These are phyloP conservation scores for Neolamprologus fasciatus DNA, from an alignment of 2,113 vertebrate genomes.

Conservation along the genomic window DNA sequence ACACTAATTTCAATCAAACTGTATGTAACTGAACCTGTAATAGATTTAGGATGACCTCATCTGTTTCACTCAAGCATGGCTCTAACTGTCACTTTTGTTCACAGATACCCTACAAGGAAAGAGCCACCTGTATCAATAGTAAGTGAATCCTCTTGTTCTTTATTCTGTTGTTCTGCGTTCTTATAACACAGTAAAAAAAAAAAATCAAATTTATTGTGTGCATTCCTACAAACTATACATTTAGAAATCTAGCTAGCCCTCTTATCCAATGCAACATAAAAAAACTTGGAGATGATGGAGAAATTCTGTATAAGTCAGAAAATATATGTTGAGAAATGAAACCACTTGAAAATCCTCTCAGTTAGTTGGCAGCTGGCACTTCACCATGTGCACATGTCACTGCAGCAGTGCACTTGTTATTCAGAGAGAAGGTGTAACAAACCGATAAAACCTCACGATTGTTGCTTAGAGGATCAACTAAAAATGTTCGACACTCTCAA, in stretches of 20 bases:
- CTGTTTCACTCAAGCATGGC: accelerated
- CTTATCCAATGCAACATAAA: neutral
- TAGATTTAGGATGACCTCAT: accelerated
- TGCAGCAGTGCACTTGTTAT: neutral
- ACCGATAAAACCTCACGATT: neutral
- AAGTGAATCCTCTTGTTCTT: neutral
- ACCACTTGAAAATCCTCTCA: neutral
- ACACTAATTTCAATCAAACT: neutral
- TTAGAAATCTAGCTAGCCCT: neutral
- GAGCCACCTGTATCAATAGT: neutral
- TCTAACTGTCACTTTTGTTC: accelerated
- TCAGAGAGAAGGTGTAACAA: neutral
- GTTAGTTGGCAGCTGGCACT: accelerated
- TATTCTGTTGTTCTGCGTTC: neutral
- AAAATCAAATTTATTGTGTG: accelerated
- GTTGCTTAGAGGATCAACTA: accelerated
- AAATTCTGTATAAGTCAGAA: neutral
- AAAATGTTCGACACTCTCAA: neutral
- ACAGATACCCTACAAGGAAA: neutral
- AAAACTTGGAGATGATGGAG: accelerated
- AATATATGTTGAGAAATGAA: neutral
- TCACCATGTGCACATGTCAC: neutral
- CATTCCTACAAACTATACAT: neutral
- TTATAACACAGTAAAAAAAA: accelerated
- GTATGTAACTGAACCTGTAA: neutral